Percentiles rank a stretch among this genome's conserved stretches.
phyloP scores from a whole-genome alignment of 2,888 invertebrate species.

The Euproctis similis region DNA sequence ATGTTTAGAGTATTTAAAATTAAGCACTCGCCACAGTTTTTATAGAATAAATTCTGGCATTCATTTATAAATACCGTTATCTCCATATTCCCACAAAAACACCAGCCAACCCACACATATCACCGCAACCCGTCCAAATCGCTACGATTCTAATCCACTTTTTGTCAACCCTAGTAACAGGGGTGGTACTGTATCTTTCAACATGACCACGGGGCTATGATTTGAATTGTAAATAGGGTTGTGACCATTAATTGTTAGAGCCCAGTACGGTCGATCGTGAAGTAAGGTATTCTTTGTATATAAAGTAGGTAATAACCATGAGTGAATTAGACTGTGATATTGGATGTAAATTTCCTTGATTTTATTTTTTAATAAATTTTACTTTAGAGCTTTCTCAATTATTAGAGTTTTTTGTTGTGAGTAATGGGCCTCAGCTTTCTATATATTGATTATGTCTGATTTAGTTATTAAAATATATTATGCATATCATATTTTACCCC shows the following conservation, averaged over 20 bases:
- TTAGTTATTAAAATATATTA: too few species aligned
- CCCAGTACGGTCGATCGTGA: conserved; percentile 18
- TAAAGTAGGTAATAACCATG: too few species aligned
- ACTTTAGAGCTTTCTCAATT: too few species aligned
- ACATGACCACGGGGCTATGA: conserved; percentile 25
- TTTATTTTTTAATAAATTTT: too few species aligned
- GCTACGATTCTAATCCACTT: conserved; percentile 11
- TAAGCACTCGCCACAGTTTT: neutral
- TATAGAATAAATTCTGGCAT: neutral
- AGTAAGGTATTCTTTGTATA: too few species aligned
- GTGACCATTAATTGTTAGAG: conserved; percentile 23
- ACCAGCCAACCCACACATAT: conserved; percentile 1
- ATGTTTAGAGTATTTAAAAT: too few species aligned
- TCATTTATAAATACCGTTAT: neutral
- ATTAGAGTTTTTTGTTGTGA: too few species aligned
- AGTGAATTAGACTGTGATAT: too few species aligned
- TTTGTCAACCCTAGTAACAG: conserved; percentile 7
- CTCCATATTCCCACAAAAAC: conserved; percentile 1
- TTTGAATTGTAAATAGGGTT: conserved; percentile 31
- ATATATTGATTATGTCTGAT: too few species aligned
- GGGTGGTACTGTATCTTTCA: conserved; percentile 27
- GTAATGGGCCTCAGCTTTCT: too few species aligned
- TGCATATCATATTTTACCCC: too few species aligned
- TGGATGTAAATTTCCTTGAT: too few species aligned
- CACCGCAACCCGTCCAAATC: conserved; percentile 10